These are phyloP conservation scores for Craniophora ligustri DNA, from an alignment of 2,888 invertebrate genomes.

Conservation along the genomic window DNA sequence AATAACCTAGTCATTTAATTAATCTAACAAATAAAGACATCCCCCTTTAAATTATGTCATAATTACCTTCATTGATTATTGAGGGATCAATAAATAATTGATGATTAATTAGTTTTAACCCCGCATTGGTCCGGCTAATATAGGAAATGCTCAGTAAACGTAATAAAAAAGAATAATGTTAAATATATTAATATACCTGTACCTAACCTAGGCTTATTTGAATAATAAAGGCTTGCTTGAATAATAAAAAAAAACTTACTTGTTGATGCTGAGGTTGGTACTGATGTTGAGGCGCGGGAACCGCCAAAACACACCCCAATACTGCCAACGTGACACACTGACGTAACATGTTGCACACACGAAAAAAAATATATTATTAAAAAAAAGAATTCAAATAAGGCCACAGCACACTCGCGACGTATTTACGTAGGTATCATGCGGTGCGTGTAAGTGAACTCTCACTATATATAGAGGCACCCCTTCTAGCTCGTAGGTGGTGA, in stretches of 20 bases:
- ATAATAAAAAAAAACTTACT: conserved; percentile 63
- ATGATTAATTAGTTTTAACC: no score
- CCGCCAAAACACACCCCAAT: conserved; percentile 76
- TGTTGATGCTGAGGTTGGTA: conserved; percentile 81
- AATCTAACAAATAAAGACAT: no score
- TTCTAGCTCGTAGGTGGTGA: conserved; percentile 68
- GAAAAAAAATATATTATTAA: conserved; percentile 48
- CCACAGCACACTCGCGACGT: conserved; percentile 78
- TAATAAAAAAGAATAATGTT: no score
- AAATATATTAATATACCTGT: no score
- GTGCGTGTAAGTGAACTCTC: conserved; percentile 75
- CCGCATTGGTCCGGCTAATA: no score
- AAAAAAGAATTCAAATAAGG: conserved; percentile 59
- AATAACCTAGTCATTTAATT: no score
- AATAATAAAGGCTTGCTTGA: not conserved
- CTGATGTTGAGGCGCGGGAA: conserved; percentile 72
- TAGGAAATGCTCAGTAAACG: no score
- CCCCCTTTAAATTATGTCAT: no score
- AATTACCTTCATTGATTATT: no score
- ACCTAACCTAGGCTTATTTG: no score
- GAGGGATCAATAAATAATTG: no score
- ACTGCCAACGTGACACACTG: conserved; percentile 78
- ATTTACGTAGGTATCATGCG: conserved; percentile 72
- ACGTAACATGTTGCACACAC: conserved; percentile 81
- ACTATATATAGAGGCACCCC: conserved; percentile 86